Evolutionary conservation across 2,888 invertebrate species (phyloP).

Genomic region (Steinernema scapterisci): DNA sequence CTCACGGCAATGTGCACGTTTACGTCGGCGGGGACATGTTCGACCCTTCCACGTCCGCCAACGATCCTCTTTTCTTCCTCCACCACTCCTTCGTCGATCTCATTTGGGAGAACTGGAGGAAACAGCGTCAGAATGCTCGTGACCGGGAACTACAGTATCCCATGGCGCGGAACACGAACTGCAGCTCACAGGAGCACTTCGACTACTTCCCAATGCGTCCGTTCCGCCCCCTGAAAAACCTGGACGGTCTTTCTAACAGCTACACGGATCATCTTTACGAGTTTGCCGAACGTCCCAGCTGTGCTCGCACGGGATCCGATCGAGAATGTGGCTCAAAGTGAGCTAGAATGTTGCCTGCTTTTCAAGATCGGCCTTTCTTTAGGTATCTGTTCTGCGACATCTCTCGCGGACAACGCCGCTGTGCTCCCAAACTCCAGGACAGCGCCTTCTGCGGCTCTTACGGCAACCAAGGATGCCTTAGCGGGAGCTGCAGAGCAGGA

Average conservation of each 20-base stretch:
- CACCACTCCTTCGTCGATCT: conserved; percentile 66
- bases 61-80: conserved; percentile 60
- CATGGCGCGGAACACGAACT: neutral
- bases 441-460: conserved; percentile 33
- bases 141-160: conserved; percentile 21
- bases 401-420: neutral
- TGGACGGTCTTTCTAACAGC: conserved; percentile 37
- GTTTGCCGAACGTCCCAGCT: conserved; percentile 33
- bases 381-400: conserved; percentile 37
- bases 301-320: conserved; percentile 13
- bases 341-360: neutral
- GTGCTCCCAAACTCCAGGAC: conserved; percentile 25
- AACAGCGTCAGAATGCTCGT: conserved; percentile 27
- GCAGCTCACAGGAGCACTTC: neutral
- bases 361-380: neutral
- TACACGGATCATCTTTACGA: conserved; percentile 36
- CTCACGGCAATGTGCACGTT: conserved; percentile 63
- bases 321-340: neutral
- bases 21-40: conserved; percentile 67
- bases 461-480: conserved; percentile 20
- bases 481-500: conserved; percentile 33
- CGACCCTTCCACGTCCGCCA: conserved; percentile 55
- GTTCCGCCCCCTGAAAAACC: neutral
- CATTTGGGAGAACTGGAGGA: conserved; percentile 64
- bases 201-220: neutral